These are phyloP conservation scores for Knipowitschia caucasica DNA, from an alignment of 2,797 vertebrate genomes.

Conservation along the genomic window DNA sequence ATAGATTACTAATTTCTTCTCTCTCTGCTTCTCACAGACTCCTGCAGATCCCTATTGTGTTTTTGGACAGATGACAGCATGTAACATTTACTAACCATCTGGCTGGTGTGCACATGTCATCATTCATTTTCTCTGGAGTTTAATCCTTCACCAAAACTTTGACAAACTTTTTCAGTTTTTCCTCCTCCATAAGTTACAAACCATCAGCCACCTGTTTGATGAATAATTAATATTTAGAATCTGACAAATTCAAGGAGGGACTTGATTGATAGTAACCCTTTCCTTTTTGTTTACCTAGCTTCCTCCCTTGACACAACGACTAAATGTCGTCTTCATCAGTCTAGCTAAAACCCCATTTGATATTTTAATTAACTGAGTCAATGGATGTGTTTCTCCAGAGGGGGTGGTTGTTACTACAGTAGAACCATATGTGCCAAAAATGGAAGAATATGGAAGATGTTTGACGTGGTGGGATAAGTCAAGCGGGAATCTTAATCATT, in stretches of 20 bases:
- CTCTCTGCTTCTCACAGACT: conserved; percentile 13
- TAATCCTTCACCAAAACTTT: conserved; percentile 29
- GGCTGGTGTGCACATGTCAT: conserved; percentile 21
- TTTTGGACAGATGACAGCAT: conserved; percentile 38
- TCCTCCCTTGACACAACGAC: conserved; percentile 7
- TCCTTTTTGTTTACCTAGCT: conserved; percentile 12
- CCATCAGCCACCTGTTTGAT: conserved; percentile 31
- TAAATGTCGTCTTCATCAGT: conserved; percentile 29
- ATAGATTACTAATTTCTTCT: neutral
- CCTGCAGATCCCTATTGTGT: conserved; percentile 26
- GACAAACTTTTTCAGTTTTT: conserved; percentile 20
- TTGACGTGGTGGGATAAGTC: conserved; percentile 32
- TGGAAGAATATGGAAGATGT: conserved; percentile 9
- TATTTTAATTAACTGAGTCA: conserved; percentile 67
- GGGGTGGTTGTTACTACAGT: conserved; percentile 11
- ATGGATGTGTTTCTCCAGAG: conserved; percentile 47
- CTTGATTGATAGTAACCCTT: conserved; percentile 28
- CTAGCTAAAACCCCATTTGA: conserved; percentile 38
- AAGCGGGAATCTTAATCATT: conserved; percentile 65
- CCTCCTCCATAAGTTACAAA: conserved; percentile 28
- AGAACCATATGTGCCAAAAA: conserved; percentile 28
- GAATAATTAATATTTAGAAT: conserved; percentile 31
- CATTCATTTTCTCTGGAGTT: conserved; percentile 19
- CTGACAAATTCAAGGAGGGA: conserved; percentile 22
- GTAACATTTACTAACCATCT: conserved; percentile 52